These are phyloP conservation scores for Carettochelys insculpta DNA, from an alignment of 2,113 vertebrate species.

Conservation along the genomic window DNA sequence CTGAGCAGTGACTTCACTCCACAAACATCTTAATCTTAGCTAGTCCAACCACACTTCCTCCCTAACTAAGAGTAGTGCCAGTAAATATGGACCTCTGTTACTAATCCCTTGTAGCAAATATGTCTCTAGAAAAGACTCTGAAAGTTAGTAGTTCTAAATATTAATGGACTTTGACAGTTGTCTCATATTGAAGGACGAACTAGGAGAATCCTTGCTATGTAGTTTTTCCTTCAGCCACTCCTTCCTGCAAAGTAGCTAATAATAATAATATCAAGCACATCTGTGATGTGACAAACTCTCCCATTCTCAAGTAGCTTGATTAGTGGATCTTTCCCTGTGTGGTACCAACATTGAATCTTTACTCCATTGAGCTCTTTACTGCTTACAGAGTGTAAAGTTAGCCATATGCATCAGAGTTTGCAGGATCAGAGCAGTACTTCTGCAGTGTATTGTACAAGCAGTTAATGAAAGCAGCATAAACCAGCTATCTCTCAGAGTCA, in stretches of 20 bases:
- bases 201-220: background rate
- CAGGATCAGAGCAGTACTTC: background rate
- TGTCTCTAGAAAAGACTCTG: background rate
- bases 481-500: background rate
- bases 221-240: background rate
- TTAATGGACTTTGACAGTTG: background rate
- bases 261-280: background rate
- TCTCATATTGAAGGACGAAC: background rate
- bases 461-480: background rate
- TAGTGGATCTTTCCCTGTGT: background rate
- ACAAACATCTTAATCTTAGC: slow-evolving; percentile 34
- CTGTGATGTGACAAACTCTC: background rate
- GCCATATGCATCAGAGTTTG: background rate
- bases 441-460: background rate
- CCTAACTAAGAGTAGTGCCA: background rate
- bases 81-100: background rate
- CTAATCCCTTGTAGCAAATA: slow-evolving; percentile 6
- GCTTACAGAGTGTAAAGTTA: background rate
- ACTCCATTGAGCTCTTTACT: background rate
- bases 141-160: background rate
- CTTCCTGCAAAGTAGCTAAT: background rate
- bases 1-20: slow-evolving; percentile 25
- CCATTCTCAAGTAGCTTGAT: background rate
- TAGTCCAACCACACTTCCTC: background rate
- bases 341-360: background rate